Conservation (phyloP, 2,113 vertebrate genomes). For the Rostratula benghalensis region DNA sequence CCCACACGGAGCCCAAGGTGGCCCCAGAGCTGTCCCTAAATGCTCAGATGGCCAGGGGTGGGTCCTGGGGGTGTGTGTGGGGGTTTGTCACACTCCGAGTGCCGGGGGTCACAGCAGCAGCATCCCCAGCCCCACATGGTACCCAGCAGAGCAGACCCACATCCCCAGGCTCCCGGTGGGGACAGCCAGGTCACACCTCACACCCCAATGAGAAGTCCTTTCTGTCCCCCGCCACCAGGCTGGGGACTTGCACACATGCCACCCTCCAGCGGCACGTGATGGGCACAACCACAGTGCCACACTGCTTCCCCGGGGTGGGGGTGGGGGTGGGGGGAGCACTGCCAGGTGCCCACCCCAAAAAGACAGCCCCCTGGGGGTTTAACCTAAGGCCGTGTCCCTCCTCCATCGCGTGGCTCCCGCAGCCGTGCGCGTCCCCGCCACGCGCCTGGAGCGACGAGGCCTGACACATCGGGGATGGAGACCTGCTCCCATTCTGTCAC, state of each 20-base stretch:
- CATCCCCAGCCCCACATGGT: background rate
- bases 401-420: background rate
- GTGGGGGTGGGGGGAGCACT: too few species aligned
- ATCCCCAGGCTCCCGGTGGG: background rate
- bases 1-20: accelerated
- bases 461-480: constrained; percentile 7
- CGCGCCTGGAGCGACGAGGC: background rate
- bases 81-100: accelerated
- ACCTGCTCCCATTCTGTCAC: constrained; percentile 68
- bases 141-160: background rate
- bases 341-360: background rate
- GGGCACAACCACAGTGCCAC: accelerated
- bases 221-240: background rate
- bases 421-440: background rate
- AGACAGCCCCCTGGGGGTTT: background rate
- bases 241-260: accelerated
- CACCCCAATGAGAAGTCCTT: background rate
- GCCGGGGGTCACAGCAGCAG: background rate
- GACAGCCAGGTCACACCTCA: accelerated
- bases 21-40: accelerated
- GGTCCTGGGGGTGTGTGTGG: accelerated
- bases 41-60: accelerated
- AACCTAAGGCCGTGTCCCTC: accelerated
- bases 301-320: background rate
- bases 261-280: background rate